Evolutionary conservation across 2,113 vertebrate species (phyloP), one percentile per base, ranked within the genome.

Genomic region (Eulemur rufifrons): DNA sequence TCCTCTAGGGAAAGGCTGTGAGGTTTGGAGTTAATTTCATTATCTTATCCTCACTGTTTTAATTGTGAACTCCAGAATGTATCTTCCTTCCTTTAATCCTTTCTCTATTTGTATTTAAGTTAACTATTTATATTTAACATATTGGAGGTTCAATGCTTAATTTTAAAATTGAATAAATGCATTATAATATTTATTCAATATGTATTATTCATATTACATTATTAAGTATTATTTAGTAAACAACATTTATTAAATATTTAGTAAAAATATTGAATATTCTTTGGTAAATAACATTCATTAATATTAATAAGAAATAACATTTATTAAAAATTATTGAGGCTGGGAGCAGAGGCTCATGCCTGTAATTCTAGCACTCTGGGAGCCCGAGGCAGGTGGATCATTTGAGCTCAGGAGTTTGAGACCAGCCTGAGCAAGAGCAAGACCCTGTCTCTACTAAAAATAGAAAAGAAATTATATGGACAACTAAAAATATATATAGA

Each of bases 41-140:
- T 39, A 15, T 39, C 13, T 59, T 54, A 45, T 42, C 52, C 42
- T 91, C n/a, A 15, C 20, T 34, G 34, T n/a, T 69, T 37, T 45
- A 82, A 81, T 77, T 37, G 6, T 59, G n/a, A 69, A 42, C 50
- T 63, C 52, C 29, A 45, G 73, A 86, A 63, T 63, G 29, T 13
- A 54, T 1, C 18, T 34, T 74, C 37, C 74, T 45, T 47, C 76
- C n/a, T 34, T 14, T 52, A 56, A 37, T 64, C 25, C 29, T 86
- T 91, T 91, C 85, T 81, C 45, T 50, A 25, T 66, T 92, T 95
- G 47, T 45, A 66, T 66, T 86, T 82, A 56, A 45, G 66, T 86
- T 73, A 74, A 27, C 32, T 86, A 45, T 86, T 73, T 91, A 42
- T 64, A 32, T 81, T 87, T 83, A 73, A 69, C 50, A 68, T 82